These are phyloP conservation scores for Frieseomelitta varia DNA, from an alignment of 1,140 invertebrate genomes.

Conservation along the genomic window DNA sequence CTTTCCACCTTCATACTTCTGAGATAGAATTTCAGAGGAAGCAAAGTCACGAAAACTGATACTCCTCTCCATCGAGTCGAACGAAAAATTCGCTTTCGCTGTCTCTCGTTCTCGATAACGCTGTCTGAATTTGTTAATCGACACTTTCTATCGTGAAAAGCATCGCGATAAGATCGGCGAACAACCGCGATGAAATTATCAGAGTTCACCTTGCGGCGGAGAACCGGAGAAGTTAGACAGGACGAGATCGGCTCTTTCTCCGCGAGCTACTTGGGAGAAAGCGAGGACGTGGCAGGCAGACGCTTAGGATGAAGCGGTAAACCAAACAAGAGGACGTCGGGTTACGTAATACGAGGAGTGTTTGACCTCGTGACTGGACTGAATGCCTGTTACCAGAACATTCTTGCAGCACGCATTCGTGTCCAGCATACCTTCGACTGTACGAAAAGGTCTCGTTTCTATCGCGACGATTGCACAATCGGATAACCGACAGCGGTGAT, in stretches of 20 bases:
- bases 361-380: slow-evolving; percentile 45
- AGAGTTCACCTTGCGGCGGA: too few species aligned
- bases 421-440: slow-evolving; percentile 21
- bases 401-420: slow-evolving; percentile 22
- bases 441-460: slow-evolving; percentile 23
- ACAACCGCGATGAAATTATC: too few species aligned
- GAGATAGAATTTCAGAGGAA: background rate
- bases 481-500: background rate
- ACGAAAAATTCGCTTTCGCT: background rate
- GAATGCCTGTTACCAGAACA: slow-evolving; percentile 4
- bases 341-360: slow-evolving; percentile 44
- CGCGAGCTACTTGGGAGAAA: slow-evolving; percentile 10
- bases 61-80: background rate
- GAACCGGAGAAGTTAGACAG: background rate
- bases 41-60: background rate
- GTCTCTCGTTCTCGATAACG: background rate
- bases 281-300: slow-evolving; percentile 11
- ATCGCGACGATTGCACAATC: background rate
- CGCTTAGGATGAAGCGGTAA: slow-evolving; percentile 22
- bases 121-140: background rate
- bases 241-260: background rate
- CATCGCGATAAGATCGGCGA: background rate
- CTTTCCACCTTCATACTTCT: background rate
- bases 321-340: background rate
- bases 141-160: background rate